A percentile compares a stretch with the other conserved stretches of the same genome.
phyloP scores from a whole-genome alignment of 2,797 vertebrate species.

The Anableps anableps region DNA sequence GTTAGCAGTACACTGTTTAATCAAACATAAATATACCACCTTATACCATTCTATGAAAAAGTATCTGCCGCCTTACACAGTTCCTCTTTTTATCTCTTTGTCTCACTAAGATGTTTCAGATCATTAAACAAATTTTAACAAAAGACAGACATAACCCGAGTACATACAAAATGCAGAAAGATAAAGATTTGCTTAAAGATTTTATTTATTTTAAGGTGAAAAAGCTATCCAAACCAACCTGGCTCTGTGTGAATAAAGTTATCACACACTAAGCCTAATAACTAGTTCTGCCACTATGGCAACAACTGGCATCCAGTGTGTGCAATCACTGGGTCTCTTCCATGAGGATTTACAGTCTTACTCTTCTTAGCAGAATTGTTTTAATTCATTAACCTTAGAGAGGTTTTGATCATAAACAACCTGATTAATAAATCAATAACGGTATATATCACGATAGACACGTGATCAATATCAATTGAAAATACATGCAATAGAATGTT shows the following conservation, averaged over 20 bases:
- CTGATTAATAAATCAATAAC: not conserved
- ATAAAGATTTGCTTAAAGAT: too few relatives aligned
- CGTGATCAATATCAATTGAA: too few relatives aligned
- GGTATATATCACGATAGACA: too few relatives aligned
- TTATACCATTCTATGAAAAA: not conserved
- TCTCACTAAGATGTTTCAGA: not conserved
- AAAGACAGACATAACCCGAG: not conserved
- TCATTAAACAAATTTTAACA: not conserved
- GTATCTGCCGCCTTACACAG: not conserved
- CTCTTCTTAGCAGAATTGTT: not conserved
- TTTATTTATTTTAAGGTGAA: not conserved
- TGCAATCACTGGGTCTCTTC: too few relatives aligned
- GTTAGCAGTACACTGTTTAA: constrained; percentile 12
- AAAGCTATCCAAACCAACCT: not conserved
- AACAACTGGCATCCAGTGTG: not conserved
- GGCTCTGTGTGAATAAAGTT: not conserved
- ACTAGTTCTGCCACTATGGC: not conserved
- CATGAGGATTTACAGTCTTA: too few relatives aligned
- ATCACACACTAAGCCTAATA: not conserved
- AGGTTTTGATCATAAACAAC: not conserved
- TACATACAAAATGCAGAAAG: not conserved
- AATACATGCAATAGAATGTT: too few relatives aligned
- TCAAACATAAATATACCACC: constrained; percentile 13
- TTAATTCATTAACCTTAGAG: not conserved
- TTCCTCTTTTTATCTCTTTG: not conserved